phyloP scores from a whole-genome alignment of 1,140 invertebrate genomes.

The Penaeus japonicus region DNA sequence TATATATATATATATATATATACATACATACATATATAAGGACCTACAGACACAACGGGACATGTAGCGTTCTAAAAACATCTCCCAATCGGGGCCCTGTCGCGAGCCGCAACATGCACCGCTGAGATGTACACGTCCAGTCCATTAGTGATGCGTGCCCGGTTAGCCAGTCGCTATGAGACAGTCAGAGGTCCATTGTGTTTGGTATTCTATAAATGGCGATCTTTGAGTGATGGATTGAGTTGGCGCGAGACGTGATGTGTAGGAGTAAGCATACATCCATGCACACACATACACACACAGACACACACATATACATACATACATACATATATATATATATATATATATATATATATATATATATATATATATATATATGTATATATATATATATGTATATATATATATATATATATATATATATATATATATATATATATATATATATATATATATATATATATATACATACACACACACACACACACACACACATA shows the following conservation, averaged over 20 bases:
- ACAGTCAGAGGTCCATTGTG: too few species aligned
- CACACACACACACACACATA: neutral
- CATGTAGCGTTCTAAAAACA: neutral
- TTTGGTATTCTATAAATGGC: too few species aligned
- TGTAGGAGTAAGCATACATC: neutral
- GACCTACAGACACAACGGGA: neutral
- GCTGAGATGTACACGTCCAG: too few species aligned
- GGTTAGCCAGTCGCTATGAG: too few species aligned
- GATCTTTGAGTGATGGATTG: too few species aligned
- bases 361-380: neutral
- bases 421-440: neutral
- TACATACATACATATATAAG: neutral
- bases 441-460: neutral
- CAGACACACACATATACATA: neutral
- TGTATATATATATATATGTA: neutral
- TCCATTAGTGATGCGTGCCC: too few species aligned
- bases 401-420: constrained; percentile 9
- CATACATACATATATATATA: neutral
- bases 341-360: neutral
- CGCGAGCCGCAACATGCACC: too few species aligned
- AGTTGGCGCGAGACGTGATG: neutral
- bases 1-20: neutral
- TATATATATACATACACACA: neutral
- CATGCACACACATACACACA: neutral
- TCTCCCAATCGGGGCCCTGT: too few species aligned